phyloP scores from a whole-genome alignment of 2,888 invertebrate genomes.

The Carpatolechia fugitivella region DNA sequence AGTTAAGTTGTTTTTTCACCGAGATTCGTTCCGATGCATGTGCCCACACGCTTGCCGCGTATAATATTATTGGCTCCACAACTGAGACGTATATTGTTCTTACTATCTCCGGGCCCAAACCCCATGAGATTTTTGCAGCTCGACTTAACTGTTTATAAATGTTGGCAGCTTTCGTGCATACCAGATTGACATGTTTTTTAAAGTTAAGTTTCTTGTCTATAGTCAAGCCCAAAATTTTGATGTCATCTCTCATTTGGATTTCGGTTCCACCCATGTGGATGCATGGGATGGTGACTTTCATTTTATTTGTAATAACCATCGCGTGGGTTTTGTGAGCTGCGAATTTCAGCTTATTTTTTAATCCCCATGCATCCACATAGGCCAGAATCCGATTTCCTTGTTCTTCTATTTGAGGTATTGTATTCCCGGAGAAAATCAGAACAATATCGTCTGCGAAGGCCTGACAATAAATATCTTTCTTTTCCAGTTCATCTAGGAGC shows the following conservation, averaged over 20 bases:
- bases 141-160: constrained; percentile 8
- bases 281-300: not conserved
- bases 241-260: constrained; percentile 7
- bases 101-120: not conserved
- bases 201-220: constrained; percentile 18
- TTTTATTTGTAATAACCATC: not conserved
- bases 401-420: not conserved
- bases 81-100: constrained; percentile 7
- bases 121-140: constrained; percentile 6
- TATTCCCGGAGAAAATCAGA: not conserved
- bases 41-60: not conserved
- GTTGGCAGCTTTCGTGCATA: not conserved
- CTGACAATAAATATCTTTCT: not conserved
- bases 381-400: not conserved
- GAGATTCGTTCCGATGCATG: not conserved
- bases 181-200: not conserved
- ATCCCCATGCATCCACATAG: not conserved
- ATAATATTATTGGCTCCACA: constrained; percentile 2
- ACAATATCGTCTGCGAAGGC: not conserved
- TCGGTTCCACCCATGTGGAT: constrained; percentile 8
- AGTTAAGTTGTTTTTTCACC: not conserved
- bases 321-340: not conserved
- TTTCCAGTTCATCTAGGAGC: not conserved
- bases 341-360: not conserved
- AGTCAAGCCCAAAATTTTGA: constrained; percentile 20